A percentile compares a stretch with the other conserved stretches of the same genome.
Conservation (phyloP, 1,140 invertebrate species). For the Drosophila sturtevanti region DNA sequence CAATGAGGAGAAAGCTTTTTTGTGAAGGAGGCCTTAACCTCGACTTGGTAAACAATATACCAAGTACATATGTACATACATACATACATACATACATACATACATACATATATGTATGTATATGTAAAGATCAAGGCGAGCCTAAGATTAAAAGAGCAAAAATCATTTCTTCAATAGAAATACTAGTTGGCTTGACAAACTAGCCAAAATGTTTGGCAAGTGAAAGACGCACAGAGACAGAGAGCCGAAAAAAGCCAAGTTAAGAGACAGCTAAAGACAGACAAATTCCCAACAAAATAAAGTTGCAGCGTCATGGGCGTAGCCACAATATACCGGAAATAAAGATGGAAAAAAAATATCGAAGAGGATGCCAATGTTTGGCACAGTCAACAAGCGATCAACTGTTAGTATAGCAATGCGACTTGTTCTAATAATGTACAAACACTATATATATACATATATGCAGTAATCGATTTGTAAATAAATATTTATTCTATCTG, state of each 20-base stretch:
- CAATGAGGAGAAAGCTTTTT: conserved; percentile 20
- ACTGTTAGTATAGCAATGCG: no score
- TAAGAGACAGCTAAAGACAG: conserved; percentile 4
- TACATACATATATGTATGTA: background rate
- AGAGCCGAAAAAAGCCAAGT: background rate
- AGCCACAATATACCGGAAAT: background rate
- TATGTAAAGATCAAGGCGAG: background rate
- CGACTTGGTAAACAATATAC: conserved; percentile 1
- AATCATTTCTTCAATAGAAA: background rate
- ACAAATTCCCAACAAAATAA: background rate
- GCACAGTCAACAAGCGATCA: no score
- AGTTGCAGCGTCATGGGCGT: background rate
- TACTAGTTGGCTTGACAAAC: conserved; percentile 3
- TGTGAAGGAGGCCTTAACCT: background rate
- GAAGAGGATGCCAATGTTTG: no score
- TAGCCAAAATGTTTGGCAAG: conserved; percentile 4
- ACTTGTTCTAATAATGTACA: no score
- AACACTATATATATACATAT: no score
- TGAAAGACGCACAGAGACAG: background rate
- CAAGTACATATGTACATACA: background rate
- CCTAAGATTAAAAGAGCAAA: background rate
- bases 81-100: background rate
- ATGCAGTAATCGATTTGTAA: no score
- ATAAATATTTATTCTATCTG: no score
- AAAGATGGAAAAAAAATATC: background rate